A percentile compares a stretch with the other conserved stretches of the same genome.
These are phyloP conservation scores for Meteorus sp. DNA, from an alignment of 1,140 invertebrate species.

Conservation along the genomic window DNA sequence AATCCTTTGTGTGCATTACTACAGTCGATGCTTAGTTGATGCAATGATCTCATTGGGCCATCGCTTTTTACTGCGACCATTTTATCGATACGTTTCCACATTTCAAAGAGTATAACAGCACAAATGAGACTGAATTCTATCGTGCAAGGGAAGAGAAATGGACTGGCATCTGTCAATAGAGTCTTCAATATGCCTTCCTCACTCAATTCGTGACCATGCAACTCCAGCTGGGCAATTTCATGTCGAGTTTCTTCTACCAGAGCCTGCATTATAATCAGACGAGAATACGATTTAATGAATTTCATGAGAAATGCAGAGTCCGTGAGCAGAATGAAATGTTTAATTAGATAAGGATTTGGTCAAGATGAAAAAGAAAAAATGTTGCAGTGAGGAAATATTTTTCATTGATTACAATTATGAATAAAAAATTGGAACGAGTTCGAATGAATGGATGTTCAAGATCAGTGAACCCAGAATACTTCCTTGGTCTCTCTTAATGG, in stretches of 20 bases:
- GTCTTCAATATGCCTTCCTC: slow-evolving; percentile 66
- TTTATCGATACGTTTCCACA: slow-evolving; percentile 73
- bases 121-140: slow-evolving; percentile 86
- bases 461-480: too few relatives aligned
- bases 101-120: slow-evolving; percentile 81
- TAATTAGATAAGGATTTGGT: not conserved
- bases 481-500: too few relatives aligned
- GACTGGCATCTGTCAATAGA: slow-evolving; percentile 77
- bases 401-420: not conserved
- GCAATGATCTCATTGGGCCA: slow-evolving; percentile 58
- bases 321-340: too few relatives aligned
- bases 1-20: slow-evolving; percentile 83
- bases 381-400: not conserved
- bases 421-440: not conserved
- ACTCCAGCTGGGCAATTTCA: slow-evolving; percentile 69
- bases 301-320: too few relatives aligned
- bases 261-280: too few relatives aligned
- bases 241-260: slow-evolving; percentile 79
- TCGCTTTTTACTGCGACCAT: slow-evolving; percentile 39
- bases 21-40: slow-evolving; percentile 88
- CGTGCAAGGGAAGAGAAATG: slow-evolving; percentile 87
- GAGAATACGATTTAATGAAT: too few relatives aligned
- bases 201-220: slow-evolving; percentile 47
- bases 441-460: too few relatives aligned
- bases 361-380: not conserved